Evolutionary conservation across 2,113 vertebrate genomes (phyloP).

Genomic region (Xenus cinereus): DNA sequence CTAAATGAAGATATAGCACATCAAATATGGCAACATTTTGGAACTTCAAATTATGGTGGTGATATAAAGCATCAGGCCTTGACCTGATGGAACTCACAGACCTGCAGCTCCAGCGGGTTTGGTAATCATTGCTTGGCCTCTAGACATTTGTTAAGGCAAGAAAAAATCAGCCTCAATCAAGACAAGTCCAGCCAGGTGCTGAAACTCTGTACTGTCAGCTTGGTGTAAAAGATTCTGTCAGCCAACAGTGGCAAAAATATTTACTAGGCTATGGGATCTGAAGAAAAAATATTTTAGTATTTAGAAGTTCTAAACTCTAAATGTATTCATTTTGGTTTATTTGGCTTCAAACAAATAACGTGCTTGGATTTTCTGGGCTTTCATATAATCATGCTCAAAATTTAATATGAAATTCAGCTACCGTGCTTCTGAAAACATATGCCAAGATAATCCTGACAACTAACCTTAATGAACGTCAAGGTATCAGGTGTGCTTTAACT

Average conservation of each 20-base stretch:
- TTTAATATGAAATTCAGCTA: not conserved
- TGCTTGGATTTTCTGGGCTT: not conserved
- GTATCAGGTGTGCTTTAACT: not conserved
- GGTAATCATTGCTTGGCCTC: not conserved
- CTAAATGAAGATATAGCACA: not conserved
- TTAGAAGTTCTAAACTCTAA: not conserved
- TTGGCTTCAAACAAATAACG: not conserved
- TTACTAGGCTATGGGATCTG: not conserved
- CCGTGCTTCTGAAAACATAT: not conserved
- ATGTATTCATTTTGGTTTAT: not conserved
- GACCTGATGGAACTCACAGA: not conserved
- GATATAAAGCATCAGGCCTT: not conserved
- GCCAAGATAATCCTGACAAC: not conserved
- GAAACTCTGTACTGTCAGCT: not conserved
- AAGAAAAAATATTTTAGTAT: not conserved
- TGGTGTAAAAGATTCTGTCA: not conserved
- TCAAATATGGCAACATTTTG: not conserved
- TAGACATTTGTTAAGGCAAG: not conserved
- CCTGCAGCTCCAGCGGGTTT: not conserved
- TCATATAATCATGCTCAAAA: accelerated
- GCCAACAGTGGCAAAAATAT: not conserved
- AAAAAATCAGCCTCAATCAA: not conserved
- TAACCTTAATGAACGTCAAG: not conserved
- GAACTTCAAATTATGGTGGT: not conserved
- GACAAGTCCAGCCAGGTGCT: not conserved